phyloP scores from a whole-genome alignment of 1,140 invertebrate species.

The Hyles euphorbiae region DNA sequence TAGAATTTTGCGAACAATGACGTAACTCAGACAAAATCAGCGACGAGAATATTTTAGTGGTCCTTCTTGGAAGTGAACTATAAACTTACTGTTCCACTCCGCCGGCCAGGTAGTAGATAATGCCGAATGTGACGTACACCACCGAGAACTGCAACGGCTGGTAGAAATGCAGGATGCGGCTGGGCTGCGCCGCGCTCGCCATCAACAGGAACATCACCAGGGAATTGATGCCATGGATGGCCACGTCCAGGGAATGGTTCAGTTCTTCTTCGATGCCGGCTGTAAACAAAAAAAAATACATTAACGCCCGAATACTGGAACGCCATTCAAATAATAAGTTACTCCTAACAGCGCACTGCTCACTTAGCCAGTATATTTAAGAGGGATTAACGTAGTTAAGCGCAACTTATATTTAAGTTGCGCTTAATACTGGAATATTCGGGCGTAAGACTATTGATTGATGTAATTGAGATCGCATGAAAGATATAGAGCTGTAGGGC shows the following conservation, averaged over 20 bases:
- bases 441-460: too few relatives aligned
- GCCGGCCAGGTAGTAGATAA: conserved; percentile 84
- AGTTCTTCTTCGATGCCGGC: conserved; percentile 54
- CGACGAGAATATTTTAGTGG: too few relatives aligned
- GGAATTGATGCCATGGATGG: conserved; percentile 84
- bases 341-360: too few relatives aligned
- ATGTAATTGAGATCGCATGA: too few relatives aligned
- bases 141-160: conserved; percentile 79
- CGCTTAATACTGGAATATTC: too few relatives aligned
- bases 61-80: not conserved
- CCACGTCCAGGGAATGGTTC: conserved; percentile 77
- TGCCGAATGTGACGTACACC: conserved; percentile 81
- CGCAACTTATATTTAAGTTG: too few relatives aligned
- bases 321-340: too few relatives aligned
- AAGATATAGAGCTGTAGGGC: too few relatives aligned
- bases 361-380: too few relatives aligned
- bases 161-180: conserved; percentile 82
- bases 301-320: not conserved
- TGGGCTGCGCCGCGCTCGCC: conserved; percentile 80
- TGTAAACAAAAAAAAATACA: conserved; percentile 20
- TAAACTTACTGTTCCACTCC: conserved; percentile 79
- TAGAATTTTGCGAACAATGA: too few relatives aligned
- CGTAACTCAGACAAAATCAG: too few relatives aligned
- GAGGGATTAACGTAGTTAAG: too few relatives aligned
- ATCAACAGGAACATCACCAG: conserved; percentile 84